Percentiles rank a stretch among this genome's conserved stretches.
Conservation (phyloP, 1,140 invertebrate species). For the Anagrus nilaparvatae region DNA sequence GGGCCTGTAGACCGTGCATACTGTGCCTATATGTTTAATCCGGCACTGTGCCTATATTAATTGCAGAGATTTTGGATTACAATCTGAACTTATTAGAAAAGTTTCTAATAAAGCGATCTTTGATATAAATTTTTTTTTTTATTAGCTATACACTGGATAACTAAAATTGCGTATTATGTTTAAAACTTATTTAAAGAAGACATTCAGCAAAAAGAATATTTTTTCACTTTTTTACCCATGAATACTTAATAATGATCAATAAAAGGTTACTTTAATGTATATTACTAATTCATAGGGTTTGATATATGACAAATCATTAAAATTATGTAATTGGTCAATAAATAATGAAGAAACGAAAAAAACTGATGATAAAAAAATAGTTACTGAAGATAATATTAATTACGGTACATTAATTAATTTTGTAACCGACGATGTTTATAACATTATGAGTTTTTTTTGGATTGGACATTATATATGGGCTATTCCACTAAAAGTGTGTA, state of each 20-base stretch:
- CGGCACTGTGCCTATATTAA: too few species aligned
- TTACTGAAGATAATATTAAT: constrained; percentile 9
- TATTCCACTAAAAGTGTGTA: constrained; percentile 67
- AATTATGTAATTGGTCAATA: constrained; percentile 28
- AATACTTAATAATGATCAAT: neutral
- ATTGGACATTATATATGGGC: constrained; percentile 80
- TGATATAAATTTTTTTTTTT: too few species aligned
- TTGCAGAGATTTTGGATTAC: too few species aligned
- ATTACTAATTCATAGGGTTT: constrained; percentile 45
- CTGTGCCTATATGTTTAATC: too few species aligned
- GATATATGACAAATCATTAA: constrained; percentile 49
- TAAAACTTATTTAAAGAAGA: too few species aligned
- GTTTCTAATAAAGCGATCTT: too few species aligned
- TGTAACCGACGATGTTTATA: constrained; percentile 70
- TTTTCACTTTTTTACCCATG: neutral
- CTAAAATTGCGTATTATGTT: too few species aligned
- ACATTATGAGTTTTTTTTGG: constrained; percentile 75
- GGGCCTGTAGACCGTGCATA: too few species aligned
- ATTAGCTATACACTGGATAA: too few species aligned
- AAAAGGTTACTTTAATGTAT: constrained; percentile 6
- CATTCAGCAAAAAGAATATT: neutral
- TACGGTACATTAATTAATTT: constrained; percentile 66
- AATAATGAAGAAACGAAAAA: constrained; percentile 22
- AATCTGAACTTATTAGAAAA: too few species aligned
- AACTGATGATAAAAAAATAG: constrained; percentile 38